phyloP scores from a whole-genome alignment of 2,113 vertebrate species.

The Cathartes aura region DNA sequence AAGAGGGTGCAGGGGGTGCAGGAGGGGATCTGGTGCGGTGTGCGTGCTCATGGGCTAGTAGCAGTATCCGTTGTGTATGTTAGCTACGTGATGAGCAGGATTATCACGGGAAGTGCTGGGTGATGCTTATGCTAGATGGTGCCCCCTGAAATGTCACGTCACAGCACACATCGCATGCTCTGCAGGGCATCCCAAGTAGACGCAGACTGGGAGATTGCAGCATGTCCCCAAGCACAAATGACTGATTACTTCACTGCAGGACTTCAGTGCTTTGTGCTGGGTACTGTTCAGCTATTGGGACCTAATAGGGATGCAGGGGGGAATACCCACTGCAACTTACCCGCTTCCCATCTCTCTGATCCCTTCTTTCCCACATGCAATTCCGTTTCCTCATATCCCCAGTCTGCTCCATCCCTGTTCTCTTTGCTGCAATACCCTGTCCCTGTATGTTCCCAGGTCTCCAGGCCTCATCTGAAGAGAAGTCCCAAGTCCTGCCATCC shows the following conservation, averaged over 20 bases:
- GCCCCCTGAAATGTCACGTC: not conserved
- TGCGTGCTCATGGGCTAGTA: not conserved
- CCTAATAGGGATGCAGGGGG: not conserved
- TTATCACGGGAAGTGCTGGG: not conserved
- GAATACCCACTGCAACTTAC: not conserved
- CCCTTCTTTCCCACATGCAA: not conserved
- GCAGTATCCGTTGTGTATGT: not conserved
- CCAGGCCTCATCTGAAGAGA: not conserved
- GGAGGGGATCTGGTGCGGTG: not conserved
- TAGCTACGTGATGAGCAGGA: rapidly evolving
- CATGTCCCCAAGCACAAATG: not conserved
- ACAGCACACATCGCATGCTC: not conserved
- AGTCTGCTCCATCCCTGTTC: not conserved
- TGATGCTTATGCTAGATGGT: not conserved
- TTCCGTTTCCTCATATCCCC: not conserved
- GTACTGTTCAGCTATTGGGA: not conserved
- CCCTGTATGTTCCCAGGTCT: not conserved
- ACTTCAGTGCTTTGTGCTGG: not conserved
- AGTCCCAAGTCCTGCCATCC: not conserved
- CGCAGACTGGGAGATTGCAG: not conserved
- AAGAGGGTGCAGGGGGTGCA: not conserved
- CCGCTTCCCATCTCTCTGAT: not conserved
- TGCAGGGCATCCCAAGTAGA: not conserved
- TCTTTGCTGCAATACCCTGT: not conserved
- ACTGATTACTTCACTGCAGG: not conserved